Percentiles rank a stretch among this genome's conserved stretches.
Conservation (phyloP, 2,113 vertebrate genomes). For the Takifugu flavidus region DNA sequence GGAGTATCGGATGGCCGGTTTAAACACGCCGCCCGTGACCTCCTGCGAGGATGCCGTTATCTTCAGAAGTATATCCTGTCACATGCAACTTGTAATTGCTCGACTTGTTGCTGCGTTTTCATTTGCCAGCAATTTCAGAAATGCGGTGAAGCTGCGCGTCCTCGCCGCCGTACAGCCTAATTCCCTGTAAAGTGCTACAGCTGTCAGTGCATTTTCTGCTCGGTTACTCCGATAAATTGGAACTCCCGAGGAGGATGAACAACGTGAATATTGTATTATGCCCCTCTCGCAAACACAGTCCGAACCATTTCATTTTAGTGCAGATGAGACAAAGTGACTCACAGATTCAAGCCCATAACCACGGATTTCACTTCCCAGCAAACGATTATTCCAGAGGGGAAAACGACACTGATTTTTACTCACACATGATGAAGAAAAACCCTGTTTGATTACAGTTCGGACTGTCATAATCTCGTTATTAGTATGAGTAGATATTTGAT, state of each 20-base stretch:
- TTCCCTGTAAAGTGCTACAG: conserved; percentile 99
- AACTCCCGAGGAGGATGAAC: conserved; percentile 81
- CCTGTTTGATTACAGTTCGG: neutral
- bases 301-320: conserved; percentile 76
- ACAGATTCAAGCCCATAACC: conserved; percentile 79
- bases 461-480: no score
- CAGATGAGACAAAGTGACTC: conserved; percentile 83
- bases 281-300: conserved; percentile 89
- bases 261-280: conserved; percentile 84
- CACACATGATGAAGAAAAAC: no score
- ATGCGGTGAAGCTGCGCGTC: conserved; percentile 67
- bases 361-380: conserved; percentile 71
- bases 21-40: no score
- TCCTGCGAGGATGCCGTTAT: no score
- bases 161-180: conserved; percentile 98
- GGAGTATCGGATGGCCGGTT: no score
- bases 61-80: conserved; percentile 82
- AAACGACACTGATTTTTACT: conserved; percentile 9
- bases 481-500: no score
- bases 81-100: conserved; percentile 90
- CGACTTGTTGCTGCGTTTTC: conserved; percentile 83
- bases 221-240: conserved; percentile 99
- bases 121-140: conserved; percentile 85
- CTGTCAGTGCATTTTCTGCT: conserved; percentile 99
- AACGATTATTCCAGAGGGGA: conserved; percentile 62